These are phyloP conservation scores for Diplodus puntazzo DNA, from an alignment of 2,797 vertebrate species.

Conservation along the genomic window DNA sequence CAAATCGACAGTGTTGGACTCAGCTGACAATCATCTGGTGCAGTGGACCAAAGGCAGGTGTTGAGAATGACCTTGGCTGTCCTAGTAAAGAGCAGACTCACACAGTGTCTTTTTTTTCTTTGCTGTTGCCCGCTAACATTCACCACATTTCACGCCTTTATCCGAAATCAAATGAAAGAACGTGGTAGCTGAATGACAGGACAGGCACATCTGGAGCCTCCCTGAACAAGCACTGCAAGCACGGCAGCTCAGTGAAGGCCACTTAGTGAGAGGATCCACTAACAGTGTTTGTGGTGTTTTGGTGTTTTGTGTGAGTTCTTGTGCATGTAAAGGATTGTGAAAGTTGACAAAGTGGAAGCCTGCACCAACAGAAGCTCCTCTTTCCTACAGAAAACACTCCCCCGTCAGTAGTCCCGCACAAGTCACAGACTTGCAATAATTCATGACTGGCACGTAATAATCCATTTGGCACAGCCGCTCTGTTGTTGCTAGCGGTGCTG, in stretches of 20 bases:
- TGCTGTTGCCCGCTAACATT: not conserved
- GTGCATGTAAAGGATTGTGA: too few relatives aligned
- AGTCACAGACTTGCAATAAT: too few relatives aligned
- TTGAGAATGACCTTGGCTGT: constrained; percentile 73
- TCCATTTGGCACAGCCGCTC: too few relatives aligned
- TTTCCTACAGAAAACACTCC: too few relatives aligned
- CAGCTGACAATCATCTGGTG: constrained; percentile 77
- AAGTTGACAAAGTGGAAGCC: too few relatives aligned
- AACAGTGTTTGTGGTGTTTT: not conserved
- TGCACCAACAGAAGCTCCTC: too few relatives aligned
- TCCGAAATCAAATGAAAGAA: constrained; percentile 6
- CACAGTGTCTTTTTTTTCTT: constrained; percentile 22
- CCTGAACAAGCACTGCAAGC: not conserved
- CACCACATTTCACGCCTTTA: not conserved
- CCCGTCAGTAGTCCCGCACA: too few relatives aligned
- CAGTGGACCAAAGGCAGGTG: constrained; percentile 75
- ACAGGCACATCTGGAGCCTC: constrained; percentile 9
- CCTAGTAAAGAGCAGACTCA: constrained; percentile 33
- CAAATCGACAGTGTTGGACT: constrained; percentile 71
- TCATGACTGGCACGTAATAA: too few relatives aligned
- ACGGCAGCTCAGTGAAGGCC: not conserved
- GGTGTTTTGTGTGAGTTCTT: too few relatives aligned
- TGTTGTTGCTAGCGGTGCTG: too few relatives aligned
- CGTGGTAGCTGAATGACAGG: not conserved
- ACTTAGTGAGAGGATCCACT: not conserved